Evolutionary conservation across 2,888 invertebrate species (phyloP), one percentile per base, ranked within the genome.

Genomic region (Acrobasis repandana): DNA sequence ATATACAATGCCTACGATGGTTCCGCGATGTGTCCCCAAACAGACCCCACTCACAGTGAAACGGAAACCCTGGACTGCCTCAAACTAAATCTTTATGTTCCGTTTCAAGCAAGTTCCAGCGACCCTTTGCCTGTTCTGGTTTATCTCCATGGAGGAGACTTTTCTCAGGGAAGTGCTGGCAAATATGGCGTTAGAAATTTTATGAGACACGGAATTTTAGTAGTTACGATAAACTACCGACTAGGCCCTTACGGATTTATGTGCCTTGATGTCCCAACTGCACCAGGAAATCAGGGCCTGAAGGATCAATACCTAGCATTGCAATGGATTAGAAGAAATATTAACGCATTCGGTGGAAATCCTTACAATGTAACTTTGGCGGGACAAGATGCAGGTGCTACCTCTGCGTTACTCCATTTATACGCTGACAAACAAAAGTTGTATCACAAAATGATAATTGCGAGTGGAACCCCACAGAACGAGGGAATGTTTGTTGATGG

Each of bases 71-170:
- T 94, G 63, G 94, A 94, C 75, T 96, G 96, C 65, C 90, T 96
- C 0, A 93, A 93, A 63, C 75, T 96, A 8, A 96, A 96, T 75
- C 93, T 96, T 0, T 90, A 82, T 63, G 86, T 88, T 4, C 91
- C 91, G 6, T 79, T 74, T 43, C 65, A 68, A 60, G 90, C 92
- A 1, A 85, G 84, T 59, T 73, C 79, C 5, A 72, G 65, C 14
- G 87, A 80, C 62, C 90, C 88, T 4, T 64, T 90, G 38, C 90
- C 92, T 15, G 91, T 92, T 1, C 62, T 91, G 49, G 84, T 90
- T 3, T 92, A 88, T 88, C 81, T 91, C 49, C 90, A 91, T 49
- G 92, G 92, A 15, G 92, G 92, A 47, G 73, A 71, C 8, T 92
- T 88, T 36, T 69, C 62, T 6, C 63, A 63, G 2, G 91, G 91